phyloP scores from a whole-genome alignment of 2,797 vertebrate genomes.

The Pangasius macronema region DNA sequence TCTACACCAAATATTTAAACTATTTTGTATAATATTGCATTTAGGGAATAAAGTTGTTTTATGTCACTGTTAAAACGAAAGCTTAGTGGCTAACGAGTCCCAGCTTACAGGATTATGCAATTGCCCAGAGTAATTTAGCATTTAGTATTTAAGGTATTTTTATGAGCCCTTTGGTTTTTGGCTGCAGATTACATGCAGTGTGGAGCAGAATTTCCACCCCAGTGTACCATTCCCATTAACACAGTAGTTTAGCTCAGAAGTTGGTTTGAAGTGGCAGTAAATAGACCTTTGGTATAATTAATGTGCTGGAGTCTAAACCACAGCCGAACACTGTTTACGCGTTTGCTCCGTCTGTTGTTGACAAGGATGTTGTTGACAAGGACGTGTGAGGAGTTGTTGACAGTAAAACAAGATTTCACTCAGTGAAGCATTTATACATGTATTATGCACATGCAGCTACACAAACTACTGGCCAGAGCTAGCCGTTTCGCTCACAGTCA shows the following conservation, averaged over 20 bases:
- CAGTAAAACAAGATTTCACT: slow-evolving; percentile 38
- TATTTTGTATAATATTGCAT: background rate
- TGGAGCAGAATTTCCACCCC: background rate
- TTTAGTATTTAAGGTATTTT: background rate
- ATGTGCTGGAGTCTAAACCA: background rate
- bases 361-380: slow-evolving; percentile 19
- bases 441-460: slow-evolving; percentile 6
- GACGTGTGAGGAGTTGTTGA: slow-evolving; percentile 14
- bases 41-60: background rate
- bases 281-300: slow-evolving; percentile 15
- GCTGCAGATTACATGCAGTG: background rate
- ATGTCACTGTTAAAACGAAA: background rate
- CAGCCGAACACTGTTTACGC: slow-evolving; percentile 9
- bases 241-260: background rate
- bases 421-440: slow-evolving; percentile 32
- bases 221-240: background rate
- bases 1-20: too few relatives aligned
- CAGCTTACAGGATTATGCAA: background rate
- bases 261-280: background rate
- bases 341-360: slow-evolving; percentile 24
- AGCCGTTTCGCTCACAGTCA: slow-evolving; percentile 38
- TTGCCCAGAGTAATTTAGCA: background rate
- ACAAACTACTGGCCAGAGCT: background rate
- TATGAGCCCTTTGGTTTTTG: background rate
- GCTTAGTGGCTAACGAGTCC: background rate